Base-by-base conservation (phyloP, 1,140 invertebrate genomes). In the Drosophila tristis region DNA sequence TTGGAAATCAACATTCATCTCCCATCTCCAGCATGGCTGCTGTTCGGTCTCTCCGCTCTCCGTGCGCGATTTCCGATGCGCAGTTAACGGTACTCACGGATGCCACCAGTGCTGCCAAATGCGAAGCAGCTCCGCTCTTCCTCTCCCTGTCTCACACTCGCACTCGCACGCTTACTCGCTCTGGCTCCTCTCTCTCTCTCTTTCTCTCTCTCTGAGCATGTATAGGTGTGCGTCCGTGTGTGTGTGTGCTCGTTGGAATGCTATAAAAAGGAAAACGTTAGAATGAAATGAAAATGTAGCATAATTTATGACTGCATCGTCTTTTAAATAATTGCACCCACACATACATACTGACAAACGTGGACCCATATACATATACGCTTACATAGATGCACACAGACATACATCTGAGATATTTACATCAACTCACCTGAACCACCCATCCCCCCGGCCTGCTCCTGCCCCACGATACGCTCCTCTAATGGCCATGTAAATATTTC, bases 281-380 rank as follows among this genome's bases (percentile, higher is more conserved):
- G 82, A 89, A 89, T 79, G 79, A 87, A 87, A 87, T 87, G 82
- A 87, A 87, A 87, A 87, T 87, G 82, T 87, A 87, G 84, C 82
- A 87, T 87, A 87, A 87, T 87, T 87, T 87, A 87, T 87, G 82
- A 68, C 84, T 89, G 75, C 82, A 87, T 87, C 85, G 79, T 82
- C 84, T 89, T 87, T 87, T 87, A 87, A 87, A 87, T 87, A 87
- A 87, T 87, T 87, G 78, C 84, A 89, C 82, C 71, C 82, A 78
- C 64, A 87, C 70, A 77, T 74, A 81, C 65, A 70, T 31, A 68
- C 70, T 23, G 25, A 62, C 42, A 56, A 1, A 64, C 54, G 11
- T 39, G 35, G 11, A 39, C 35, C 11, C 47, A 49, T 49, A 49
- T 23, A 26, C 15, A 56, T 23, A 44, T 39, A 44, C 39, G 42